Conservation (phyloP, 2,888 invertebrate species). For the Pelosia muscerda region DNA sequence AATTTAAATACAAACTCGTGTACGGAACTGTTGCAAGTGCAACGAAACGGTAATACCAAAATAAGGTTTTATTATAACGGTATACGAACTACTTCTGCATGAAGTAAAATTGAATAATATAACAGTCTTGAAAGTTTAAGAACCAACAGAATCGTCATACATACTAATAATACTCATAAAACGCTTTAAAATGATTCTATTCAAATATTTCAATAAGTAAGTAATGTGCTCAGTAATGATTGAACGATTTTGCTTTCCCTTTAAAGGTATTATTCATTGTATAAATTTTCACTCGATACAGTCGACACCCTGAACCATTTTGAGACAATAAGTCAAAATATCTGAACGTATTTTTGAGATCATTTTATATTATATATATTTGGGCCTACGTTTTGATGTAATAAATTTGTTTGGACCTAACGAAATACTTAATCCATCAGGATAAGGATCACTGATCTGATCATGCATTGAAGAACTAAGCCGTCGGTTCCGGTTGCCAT, state of each 20-base stretch:
- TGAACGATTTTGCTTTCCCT: not conserved
- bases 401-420: not conserved
- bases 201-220: not conserved
- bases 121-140: not conserved
- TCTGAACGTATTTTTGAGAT: not conserved
- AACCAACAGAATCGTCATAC: not conserved
- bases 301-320: not conserved
- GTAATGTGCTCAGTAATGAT: not conserved
- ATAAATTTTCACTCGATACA: conserved; percentile 1
- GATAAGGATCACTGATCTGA: not conserved
- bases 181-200: not conserved
- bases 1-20: too few species aligned
- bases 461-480: too few species aligned
- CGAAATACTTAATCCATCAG: not conserved
- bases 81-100: not conserved
- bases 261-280: not conserved
- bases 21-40: too few species aligned
- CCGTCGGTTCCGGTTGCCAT: too few species aligned
- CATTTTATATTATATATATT: not conserved
- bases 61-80: too few species aligned
- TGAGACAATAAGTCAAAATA: not conserved
- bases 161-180: too few species aligned
- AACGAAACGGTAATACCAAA: too few species aligned
- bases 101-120: too few species aligned
- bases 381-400: not conserved